Conservation (phyloP, 2,888 invertebrate species). For the Desoria tigrina region DNA sequence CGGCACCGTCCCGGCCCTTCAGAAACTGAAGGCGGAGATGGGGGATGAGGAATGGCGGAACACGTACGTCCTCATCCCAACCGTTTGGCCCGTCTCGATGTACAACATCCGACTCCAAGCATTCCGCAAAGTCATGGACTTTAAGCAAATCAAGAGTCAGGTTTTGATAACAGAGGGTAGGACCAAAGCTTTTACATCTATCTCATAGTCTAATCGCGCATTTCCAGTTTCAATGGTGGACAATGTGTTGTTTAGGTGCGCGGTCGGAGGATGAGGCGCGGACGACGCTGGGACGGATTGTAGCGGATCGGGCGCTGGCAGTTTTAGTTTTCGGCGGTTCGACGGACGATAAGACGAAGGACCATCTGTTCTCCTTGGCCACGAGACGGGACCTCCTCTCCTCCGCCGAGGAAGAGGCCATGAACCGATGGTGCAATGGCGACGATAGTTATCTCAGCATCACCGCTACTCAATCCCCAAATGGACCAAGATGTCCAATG, state of each 20-base stretch:
- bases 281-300: conserved; percentile 32
- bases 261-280: conserved; percentile 22
- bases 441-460: neutral
- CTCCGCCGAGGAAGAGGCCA: conserved; percentile 11
- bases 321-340: conserved; percentile 22
- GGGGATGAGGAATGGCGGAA: conserved; percentile 28
- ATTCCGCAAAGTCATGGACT: conserved; percentile 31
- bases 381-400: conserved; percentile 28
- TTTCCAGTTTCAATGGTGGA: too few relatives aligned
- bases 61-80: conserved; percentile 28
- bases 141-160: conserved; percentile 12
- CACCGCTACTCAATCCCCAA: neutral
- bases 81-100: conserved; percentile 34
- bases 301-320: conserved; percentile 30
- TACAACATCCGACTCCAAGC: conserved; percentile 28
- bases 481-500: neutral
- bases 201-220: too few relatives aligned
- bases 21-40: conserved; percentile 22
- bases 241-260: too few relatives aligned
- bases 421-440: conserved; percentile 16
- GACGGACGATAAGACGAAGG: conserved; percentile 11
- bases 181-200: too few relatives aligned
- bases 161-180: conserved; percentile 9
- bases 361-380: conserved; percentile 29
- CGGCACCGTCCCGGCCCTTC: conserved; percentile 25